Percentiles rank a stretch among this genome's conserved stretches.
phyloP scores from a whole-genome alignment of 1,140 invertebrate genomes.

The Steinernema feltiae region DNA sequence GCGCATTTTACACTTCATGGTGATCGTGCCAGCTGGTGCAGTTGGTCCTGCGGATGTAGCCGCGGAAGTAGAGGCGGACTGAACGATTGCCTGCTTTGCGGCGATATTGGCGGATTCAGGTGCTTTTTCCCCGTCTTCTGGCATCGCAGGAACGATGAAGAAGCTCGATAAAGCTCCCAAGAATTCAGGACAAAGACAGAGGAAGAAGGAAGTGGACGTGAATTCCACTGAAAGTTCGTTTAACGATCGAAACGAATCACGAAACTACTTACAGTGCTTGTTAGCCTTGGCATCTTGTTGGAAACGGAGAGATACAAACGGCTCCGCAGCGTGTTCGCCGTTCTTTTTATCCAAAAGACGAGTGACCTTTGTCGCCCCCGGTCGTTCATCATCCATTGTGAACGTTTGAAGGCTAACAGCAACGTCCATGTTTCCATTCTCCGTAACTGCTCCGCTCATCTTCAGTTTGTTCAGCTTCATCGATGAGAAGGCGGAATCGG shows the following conservation, averaged over 20 bases:
- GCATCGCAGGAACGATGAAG: constrained; percentile 42
- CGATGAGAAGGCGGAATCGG: constrained; percentile 34
- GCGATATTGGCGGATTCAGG: constrained; percentile 37
- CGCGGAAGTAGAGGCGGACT: constrained; percentile 32
- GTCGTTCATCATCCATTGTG: constrained; percentile 54
- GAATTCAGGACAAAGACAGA: constrained; percentile 53
- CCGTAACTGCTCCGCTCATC: constrained; percentile 46
- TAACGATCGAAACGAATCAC: neutral
- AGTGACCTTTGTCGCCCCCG: constrained; percentile 41
- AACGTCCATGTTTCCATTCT: constrained; percentile 41
- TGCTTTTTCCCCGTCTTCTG: constrained; percentile 36
- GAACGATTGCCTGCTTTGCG: constrained; percentile 32
- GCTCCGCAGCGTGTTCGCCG: constrained; percentile 26
- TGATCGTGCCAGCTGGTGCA: constrained; percentile 62
- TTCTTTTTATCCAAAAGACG: constrained; percentile 53
- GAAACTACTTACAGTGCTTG: constrained; percentile 21
- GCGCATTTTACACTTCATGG: constrained; percentile 73
- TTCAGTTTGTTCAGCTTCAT: constrained; percentile 42
- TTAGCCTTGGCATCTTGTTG: constrained; percentile 29
- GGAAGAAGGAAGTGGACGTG: constrained; percentile 48
- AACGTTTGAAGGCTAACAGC: constrained; percentile 43
- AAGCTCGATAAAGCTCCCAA: constrained; percentile 47
- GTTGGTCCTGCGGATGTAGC: constrained; percentile 20
- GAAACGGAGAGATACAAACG: constrained; percentile 28
- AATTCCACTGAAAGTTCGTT: constrained; percentile 42